phyloP scores from a whole-genome alignment of 2,888 invertebrate genomes.

The Allygus modestus region DNA sequence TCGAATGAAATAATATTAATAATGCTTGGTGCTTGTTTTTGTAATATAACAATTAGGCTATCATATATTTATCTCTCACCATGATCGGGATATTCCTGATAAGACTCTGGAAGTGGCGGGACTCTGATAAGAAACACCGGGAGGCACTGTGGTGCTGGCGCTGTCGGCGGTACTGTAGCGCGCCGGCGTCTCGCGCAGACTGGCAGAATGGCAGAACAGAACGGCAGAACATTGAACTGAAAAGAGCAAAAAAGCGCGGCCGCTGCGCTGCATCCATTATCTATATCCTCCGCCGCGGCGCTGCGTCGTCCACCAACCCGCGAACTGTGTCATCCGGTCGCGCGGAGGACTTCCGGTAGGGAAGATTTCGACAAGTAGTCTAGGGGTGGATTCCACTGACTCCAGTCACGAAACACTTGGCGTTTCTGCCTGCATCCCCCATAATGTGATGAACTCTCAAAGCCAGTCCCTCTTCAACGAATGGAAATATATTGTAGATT shows the following conservation, averaged over 20 bases:
- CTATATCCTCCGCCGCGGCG: neutral
- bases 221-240: slow-evolving; percentile 23
- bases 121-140: neutral
- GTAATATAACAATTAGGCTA: too few relatives aligned
- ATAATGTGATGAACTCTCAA: too few relatives aligned
- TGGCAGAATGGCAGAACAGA: too few relatives aligned
- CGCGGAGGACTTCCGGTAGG: neutral
- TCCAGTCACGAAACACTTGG: too few relatives aligned
- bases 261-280: slow-evolving; percentile 28
- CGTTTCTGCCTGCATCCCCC: too few relatives aligned
- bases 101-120: too few relatives aligned
- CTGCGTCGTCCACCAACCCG: neutral
- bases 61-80: neutral
- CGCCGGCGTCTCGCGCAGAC: neutral
- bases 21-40: too few relatives aligned
- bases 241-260: neutral
- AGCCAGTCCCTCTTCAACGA: too few relatives aligned
- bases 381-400: too few relatives aligned
- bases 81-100: neutral
- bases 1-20: too few relatives aligned
- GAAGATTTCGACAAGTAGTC: too few relatives aligned
- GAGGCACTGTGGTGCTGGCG: neutral
- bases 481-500: too few relatives aligned
- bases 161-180: neutral
- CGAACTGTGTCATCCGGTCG: slow-evolving; percentile 23